Conservation (phyloP, 1,140 invertebrate genomes). For the Batillaria attramentaria region DNA sequence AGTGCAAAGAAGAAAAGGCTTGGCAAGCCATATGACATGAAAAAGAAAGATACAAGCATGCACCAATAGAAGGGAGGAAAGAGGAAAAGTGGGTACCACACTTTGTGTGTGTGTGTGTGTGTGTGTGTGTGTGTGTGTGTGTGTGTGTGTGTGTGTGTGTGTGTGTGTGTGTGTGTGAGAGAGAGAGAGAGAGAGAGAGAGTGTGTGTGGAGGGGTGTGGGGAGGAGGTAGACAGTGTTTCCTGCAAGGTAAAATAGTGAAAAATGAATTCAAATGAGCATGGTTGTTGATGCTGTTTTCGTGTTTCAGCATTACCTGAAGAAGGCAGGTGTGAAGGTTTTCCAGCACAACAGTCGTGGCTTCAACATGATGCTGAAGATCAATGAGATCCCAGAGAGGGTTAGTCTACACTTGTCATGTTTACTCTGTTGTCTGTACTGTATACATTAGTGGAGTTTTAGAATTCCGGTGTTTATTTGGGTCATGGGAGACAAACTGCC, state of each 20-base stretch:
- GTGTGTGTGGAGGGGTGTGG: background rate
- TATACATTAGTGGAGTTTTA: background rate
- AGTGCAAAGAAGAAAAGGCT: too few species aligned
- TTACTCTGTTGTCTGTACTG: background rate
- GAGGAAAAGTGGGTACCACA: too few species aligned
- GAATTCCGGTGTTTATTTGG: too few species aligned
- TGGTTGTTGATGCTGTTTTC: slow-evolving; percentile 27
- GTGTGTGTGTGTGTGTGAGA: background rate
- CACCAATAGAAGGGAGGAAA: too few species aligned
- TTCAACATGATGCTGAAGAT: slow-evolving; percentile 86
- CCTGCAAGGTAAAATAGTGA: background rate
- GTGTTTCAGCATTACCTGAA: slow-evolving; percentile 77
- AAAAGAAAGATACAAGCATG: too few species aligned
- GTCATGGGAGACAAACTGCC: background rate
- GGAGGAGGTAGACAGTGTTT: background rate
- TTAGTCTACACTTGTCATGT: slow-evolving; percentile 40
- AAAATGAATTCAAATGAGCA: background rate
- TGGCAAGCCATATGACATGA: too few species aligned
- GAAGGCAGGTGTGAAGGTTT: slow-evolving; percentile 86
- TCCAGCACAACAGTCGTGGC: slow-evolving; percentile 84
- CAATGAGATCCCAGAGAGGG: slow-evolving; percentile 45
- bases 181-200: background rate
- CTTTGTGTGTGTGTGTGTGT: too few species aligned
- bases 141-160: too few species aligned
- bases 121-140: too few species aligned